These are phyloP conservation scores for Orthosia incerta DNA, from an alignment of 2,888 invertebrate genomes.

Conservation along the genomic window DNA sequence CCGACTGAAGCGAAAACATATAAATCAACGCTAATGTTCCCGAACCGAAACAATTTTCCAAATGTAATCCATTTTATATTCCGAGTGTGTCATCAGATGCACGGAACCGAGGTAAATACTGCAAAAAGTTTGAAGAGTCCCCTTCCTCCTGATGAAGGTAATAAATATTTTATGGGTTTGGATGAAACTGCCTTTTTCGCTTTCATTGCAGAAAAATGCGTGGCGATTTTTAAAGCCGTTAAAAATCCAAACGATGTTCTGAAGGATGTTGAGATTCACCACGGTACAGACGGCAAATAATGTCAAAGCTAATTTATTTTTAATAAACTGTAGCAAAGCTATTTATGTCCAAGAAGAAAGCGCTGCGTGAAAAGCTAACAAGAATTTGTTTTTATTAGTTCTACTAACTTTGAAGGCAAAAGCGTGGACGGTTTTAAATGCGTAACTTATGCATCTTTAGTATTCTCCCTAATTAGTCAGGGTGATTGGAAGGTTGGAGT, in stretches of 20 bases:
- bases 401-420: slow-evolving; percentile 20
- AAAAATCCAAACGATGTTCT: slow-evolving; percentile 1
- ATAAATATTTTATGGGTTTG: slow-evolving; percentile 50
- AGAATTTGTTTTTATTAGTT: slow-evolving; percentile 44
- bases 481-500: slow-evolving; percentile 42
- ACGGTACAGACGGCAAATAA: slow-evolving; percentile 20
- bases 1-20: slow-evolving; percentile 33
- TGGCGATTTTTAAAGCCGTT: slow-evolving; percentile 11
- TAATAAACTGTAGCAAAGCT: slow-evolving; percentile 30
- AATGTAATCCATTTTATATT: slow-evolving; percentile 43
- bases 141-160: slow-evolving; percentile 48
- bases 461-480: slow-evolving; percentile 61
- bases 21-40: slow-evolving; percentile 50
- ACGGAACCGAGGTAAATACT: slow-evolving; percentile 13
- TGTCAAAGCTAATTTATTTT: slow-evolving; percentile 25
- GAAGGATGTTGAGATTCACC: slow-evolving; percentile 10
- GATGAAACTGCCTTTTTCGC: slow-evolving; percentile 35
- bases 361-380: slow-evolving; percentile 35
- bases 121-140: slow-evolving; percentile 29
- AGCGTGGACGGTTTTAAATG: slow-evolving; percentile 36
- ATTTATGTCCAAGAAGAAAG: slow-evolving; percentile 47
- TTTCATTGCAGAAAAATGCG: slow-evolving; percentile 23
- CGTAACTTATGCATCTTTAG: slow-evolving; percentile 48
- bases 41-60: slow-evolving; percentile 45
- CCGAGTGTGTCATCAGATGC: slow-evolving; percentile 53